Conservation (phyloP, 2,888 invertebrate species). For the Agrochola litura region DNA sequence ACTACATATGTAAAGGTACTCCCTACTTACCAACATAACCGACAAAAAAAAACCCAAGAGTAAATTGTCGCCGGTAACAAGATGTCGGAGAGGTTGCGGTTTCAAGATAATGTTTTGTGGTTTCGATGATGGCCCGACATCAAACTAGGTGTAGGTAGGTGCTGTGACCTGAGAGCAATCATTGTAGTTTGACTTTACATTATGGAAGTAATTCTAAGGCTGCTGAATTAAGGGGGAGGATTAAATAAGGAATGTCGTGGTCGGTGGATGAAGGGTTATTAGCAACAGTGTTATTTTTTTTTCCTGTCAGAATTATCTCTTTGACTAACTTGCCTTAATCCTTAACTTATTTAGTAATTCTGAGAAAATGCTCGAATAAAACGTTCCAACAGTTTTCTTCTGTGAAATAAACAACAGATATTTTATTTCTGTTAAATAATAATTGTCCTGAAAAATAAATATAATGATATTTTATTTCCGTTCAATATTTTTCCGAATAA, state of each 20-base stretch:
- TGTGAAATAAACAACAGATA: neutral
- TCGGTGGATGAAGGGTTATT: neutral
- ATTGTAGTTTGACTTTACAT: slow-evolving; percentile 63
- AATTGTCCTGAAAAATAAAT: neutral
- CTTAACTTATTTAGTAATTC: neutral
- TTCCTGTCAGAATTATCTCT: neutral
- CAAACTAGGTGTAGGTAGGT: slow-evolving; percentile 73
- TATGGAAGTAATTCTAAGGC: slow-evolving; percentile 52
- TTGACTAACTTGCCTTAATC: neutral
- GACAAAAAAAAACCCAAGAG: slow-evolving; percentile 70
- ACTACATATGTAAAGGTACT: slow-evolving; percentile 18
- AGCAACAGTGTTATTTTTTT: neutral
- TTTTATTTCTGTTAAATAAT: neutral
- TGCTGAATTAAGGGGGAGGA: slow-evolving; percentile 9
- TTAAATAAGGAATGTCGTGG: slow-evolving; percentile 14
- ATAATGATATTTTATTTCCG: too few relatives aligned
- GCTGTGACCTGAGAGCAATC: slow-evolving; percentile 61
- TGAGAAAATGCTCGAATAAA: neutral
- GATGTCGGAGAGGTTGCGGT: slow-evolving; percentile 74
- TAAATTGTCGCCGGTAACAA: slow-evolving; percentile 85
- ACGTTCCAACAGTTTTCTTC: neutral
- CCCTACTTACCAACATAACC: slow-evolving; percentile 61
- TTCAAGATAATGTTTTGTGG: slow-evolving; percentile 76
- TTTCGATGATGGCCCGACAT: slow-evolving; percentile 70
- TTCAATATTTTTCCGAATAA: neutral